These are phyloP conservation scores for Zenarchopterus dispar DNA, from an alignment of 2,797 vertebrate species.

Conservation along the genomic window DNA sequence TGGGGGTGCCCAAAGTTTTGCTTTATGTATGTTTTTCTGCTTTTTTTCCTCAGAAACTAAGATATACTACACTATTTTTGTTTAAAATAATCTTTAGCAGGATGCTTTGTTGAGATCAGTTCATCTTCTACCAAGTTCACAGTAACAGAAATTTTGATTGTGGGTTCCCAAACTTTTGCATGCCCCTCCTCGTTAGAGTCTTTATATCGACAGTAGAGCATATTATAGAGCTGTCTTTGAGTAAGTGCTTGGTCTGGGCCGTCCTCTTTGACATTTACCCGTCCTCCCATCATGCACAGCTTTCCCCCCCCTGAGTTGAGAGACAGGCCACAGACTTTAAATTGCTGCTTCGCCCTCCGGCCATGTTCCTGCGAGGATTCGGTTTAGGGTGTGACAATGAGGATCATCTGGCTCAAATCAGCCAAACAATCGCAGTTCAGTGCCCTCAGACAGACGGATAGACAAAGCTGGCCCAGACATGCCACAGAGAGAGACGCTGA, in stretches of 20 bases:
- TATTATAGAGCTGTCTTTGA: background rate
- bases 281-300: slow-evolving; percentile 47
- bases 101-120: too few relatives aligned
- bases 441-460: slow-evolving; percentile 41
- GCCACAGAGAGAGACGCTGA: slow-evolving; percentile 40
- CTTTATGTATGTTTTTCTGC: too few relatives aligned
- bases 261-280: slow-evolving; percentile 21
- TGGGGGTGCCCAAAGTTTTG: background rate
- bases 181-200: too few relatives aligned
- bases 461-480: slow-evolving; percentile 53
- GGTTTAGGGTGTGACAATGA: slow-evolving; percentile 69
- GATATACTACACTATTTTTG: too few relatives aligned
- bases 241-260: slow-evolving; percentile 3
- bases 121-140: too few relatives aligned
- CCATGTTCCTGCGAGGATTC: slow-evolving; percentile 57
- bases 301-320: slow-evolving; percentile 46
- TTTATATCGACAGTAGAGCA: background rate
- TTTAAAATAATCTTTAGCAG: too few relatives aligned
- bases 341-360: slow-evolving; percentile 50
- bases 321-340: slow-evolving; percentile 56
- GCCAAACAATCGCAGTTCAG: slow-evolving; percentile 56
- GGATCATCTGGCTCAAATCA: slow-evolving; percentile 74
- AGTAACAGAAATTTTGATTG: too few relatives aligned
- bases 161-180: too few relatives aligned
- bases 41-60: too few relatives aligned